phyloP scores from a whole-genome alignment of 2,113 vertebrate genomes.

The Colius striatus region DNA sequence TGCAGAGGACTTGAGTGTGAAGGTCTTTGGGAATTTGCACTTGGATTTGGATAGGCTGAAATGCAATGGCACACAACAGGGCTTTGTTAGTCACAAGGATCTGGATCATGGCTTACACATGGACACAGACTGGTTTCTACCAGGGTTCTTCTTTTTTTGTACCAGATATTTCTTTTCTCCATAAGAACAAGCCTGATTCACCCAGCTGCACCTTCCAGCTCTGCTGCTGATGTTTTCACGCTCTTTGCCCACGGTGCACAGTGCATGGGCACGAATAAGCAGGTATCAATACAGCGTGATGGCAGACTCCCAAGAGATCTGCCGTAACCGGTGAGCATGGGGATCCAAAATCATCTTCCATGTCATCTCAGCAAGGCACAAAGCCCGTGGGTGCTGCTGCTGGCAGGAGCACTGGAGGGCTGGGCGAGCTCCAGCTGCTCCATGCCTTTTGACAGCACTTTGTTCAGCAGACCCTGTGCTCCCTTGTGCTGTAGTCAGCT shows the following conservation, averaged over 20 bases:
- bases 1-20: background rate
- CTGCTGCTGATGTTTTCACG: background rate
- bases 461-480: background rate
- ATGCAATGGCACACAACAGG: background rate
- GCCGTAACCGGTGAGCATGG: background rate
- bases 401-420: background rate
- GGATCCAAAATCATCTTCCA: background rate
- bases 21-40: fast-evolving
- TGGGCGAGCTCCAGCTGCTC: background rate
- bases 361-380: background rate
- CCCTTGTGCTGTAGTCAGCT: background rate
- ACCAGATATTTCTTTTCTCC: background rate
- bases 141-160: background rate
- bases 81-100: background rate
- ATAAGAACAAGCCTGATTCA: background rate
- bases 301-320: background rate
- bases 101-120: background rate
- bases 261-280: background rate
- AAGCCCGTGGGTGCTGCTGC: background rate
- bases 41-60: background rate
- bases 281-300: background rate
- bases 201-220: background rate
- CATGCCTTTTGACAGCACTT: background rate
- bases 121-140: background rate
- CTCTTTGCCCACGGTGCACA: background rate